phyloP scores from a whole-genome alignment of 2,797 vertebrate species.

The Anguilla obscura region DNA sequence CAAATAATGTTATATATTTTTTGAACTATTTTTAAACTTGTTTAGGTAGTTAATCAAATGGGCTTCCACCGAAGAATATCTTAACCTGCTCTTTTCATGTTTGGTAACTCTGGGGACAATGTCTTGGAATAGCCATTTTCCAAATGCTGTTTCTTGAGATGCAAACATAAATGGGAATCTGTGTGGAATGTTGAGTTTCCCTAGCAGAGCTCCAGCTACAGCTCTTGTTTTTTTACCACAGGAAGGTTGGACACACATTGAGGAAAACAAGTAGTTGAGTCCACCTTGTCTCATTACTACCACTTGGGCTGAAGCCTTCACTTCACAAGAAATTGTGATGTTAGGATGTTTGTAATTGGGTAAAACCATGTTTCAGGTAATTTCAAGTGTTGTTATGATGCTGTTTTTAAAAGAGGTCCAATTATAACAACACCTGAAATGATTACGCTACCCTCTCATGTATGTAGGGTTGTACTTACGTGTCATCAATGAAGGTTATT shows the following conservation, averaged over 20 bases:
- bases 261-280: background rate
- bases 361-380: background rate
- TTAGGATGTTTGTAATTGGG: background rate
- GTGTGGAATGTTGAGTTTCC: background rate
- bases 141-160: too few relatives aligned
- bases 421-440: background rate
- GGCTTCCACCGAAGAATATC: background rate
- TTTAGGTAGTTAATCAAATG: background rate
- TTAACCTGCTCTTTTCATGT: background rate
- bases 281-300: background rate
- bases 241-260: background rate
- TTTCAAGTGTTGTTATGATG: background rate
- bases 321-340: background rate
- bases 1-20: background rate
- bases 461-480: conserved; percentile 73
- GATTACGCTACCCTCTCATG: background rate
- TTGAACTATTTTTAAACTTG: background rate
- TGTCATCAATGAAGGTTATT: conserved; percentile 88
- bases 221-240: background rate
- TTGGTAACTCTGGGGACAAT: background rate
- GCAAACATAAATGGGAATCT: too few relatives aligned
- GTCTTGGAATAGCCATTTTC: background rate
- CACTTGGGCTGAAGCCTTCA: background rate
- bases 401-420: background rate
- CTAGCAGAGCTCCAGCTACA: background rate